phyloP scores from a whole-genome alignment of 1,140 invertebrate genomes.

The Scaptomyza pallida region DNA sequence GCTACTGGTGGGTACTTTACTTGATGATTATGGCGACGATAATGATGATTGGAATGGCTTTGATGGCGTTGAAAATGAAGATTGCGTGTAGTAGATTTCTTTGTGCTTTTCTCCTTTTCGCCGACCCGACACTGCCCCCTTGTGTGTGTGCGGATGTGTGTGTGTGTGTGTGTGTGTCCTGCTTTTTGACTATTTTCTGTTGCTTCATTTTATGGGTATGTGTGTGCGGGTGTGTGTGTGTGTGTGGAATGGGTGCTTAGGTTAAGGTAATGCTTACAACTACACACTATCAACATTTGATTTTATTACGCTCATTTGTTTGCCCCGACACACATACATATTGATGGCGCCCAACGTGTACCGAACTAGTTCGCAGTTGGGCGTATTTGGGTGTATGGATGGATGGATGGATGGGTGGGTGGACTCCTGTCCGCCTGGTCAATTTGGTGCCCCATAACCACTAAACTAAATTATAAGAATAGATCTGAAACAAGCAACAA shows the following conservation, averaged over 20 bases:
- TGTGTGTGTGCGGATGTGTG: constrained; percentile 4
- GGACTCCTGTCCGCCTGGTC: too few relatives aligned
- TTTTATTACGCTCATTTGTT: constrained; percentile 80
- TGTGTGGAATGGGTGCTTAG: not conserved
- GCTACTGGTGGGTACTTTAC: constrained; percentile 83
- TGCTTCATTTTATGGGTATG: constrained; percentile 18
- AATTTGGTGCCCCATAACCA: constrained; percentile 47
- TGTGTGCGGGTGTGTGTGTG: constrained; percentile 9
- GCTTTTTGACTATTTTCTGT: constrained; percentile 38
- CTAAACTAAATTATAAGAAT: constrained; percentile 52
- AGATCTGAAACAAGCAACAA: constrained; percentile 35
- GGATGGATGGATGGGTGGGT: too few relatives aligned
- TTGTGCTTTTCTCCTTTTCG: constrained; percentile 42
- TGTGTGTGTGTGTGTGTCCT: constrained; percentile 18
- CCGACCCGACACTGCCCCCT: constrained; percentile 20
- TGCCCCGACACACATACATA: constrained; percentile 38
- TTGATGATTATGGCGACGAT: constrained; percentile 84
- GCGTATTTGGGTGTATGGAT: not conserved
- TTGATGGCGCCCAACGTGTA: constrained; percentile 15
- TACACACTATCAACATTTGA: constrained; percentile 78
- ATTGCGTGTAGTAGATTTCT: constrained; percentile 83
- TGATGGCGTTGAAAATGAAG: constrained; percentile 84
- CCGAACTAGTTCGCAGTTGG: constrained; percentile 3
- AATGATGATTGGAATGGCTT: constrained; percentile 84
- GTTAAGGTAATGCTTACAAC: constrained; percentile 69